A percentile compares a stretch with the other conserved stretches of the same genome.
Conservation (phyloP, 1,140 invertebrate species). For the Nephotettix cincticeps region DNA sequence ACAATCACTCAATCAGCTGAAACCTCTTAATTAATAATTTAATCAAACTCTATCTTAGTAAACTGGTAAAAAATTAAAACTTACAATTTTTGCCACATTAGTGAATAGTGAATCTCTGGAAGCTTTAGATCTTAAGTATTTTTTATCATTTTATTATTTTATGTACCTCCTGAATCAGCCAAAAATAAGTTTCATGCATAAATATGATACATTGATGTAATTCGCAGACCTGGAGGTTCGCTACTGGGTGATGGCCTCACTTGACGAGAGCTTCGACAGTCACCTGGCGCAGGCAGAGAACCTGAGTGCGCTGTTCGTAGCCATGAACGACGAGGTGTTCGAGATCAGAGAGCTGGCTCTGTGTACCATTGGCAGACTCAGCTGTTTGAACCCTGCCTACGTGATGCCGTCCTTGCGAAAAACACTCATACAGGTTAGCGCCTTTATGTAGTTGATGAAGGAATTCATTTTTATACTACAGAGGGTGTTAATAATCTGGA, state of each 20-base stretch:
- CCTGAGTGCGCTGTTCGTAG: constrained; percentile 88
- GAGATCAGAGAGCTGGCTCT: constrained; percentile 95
- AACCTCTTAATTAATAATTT: too few relatives aligned
- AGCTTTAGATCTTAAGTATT: too few relatives aligned
- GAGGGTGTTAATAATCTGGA: too few relatives aligned
- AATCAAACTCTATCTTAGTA: too few relatives aligned
- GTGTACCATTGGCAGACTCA: constrained; percentile 88
- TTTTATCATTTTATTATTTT: not conserved
- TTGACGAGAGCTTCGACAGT: constrained; percentile 92
- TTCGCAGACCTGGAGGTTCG: constrained; percentile 85
- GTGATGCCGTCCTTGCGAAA: constrained; percentile 96
- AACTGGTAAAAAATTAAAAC: too few relatives aligned
- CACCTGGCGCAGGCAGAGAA: constrained; percentile 97
- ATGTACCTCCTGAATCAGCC: constrained; percentile 17
- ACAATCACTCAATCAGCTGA: too few relatives aligned
- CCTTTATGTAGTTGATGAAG: too few relatives aligned
- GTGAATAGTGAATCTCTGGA: too few relatives aligned
- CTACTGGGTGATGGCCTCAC: constrained; percentile 86
- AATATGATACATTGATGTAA: too few relatives aligned
- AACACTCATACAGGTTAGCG: constrained; percentile 76
- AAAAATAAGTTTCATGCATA: too few relatives aligned
- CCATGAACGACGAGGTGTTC: constrained; percentile 96
- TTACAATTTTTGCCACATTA: too few relatives aligned
- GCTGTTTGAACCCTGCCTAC: constrained; percentile 94
- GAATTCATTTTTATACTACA: too few relatives aligned